Conservation (phyloP, 2,797 vertebrate species). For the Otolemur crassicaudatus region DNA sequence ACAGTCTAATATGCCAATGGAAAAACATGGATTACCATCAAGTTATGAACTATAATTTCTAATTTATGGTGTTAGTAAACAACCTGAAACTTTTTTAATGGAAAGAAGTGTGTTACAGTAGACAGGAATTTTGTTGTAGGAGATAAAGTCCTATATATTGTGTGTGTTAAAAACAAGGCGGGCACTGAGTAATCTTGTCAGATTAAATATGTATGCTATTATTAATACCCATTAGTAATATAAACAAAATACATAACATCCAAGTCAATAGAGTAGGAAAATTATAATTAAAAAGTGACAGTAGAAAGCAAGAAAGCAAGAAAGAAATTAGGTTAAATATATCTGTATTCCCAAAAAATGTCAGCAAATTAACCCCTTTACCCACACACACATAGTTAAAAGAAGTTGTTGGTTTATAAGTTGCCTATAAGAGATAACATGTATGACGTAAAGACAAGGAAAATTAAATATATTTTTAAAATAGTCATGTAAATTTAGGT, state of each 20-base stretch:
- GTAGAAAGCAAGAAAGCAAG: not conserved
- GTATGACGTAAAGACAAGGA: not conserved
- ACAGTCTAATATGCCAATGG: not conserved
- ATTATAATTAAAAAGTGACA: not conserved
- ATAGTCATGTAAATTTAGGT: not conserved
- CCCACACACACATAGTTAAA: not conserved
- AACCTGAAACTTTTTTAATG: not conserved
- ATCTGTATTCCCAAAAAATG: not conserved
- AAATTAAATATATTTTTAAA: not conserved
- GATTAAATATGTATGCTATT: not conserved
- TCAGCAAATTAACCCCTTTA: not conserved
- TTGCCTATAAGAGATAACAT: not conserved
- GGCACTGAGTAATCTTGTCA: not conserved
- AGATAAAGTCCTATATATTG: not conserved
- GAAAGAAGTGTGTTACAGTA: not conserved
- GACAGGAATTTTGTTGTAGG: not conserved
- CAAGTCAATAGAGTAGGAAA: not conserved
- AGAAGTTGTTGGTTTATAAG: not conserved
- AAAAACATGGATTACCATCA: not conserved
- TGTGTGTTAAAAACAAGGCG: not conserved
- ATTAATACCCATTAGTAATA: not conserved
- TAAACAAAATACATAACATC: not conserved
- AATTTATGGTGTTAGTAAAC: not conserved
- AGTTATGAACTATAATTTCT: not conserved
- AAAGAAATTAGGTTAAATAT: not conserved